Evolutionary conservation across 1,140 invertebrate genomes (phyloP).

Genomic region (Phthorimaea operculella): DNA sequence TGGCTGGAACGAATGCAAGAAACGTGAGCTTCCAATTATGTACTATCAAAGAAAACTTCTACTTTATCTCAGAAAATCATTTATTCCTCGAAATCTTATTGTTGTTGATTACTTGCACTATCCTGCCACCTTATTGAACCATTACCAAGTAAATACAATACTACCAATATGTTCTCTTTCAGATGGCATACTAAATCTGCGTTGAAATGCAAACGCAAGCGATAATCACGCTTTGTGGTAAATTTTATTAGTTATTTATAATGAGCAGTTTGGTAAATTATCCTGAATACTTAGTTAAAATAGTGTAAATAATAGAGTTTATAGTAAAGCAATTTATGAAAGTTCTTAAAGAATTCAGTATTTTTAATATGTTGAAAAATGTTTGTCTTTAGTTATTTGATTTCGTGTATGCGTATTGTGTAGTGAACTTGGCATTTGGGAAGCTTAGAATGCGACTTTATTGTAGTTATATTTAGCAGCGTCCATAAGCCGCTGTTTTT

Average conservation of each 20-base stretch:
- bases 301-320: slow-evolving; percentile 58
- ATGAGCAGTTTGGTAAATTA: slow-evolving; percentile 51
- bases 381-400: slow-evolving; percentile 37
- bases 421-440: slow-evolving; percentile 41
- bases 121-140: slow-evolving; percentile 13
- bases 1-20: slow-evolving; percentile 15
- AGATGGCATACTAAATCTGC: slow-evolving; percentile 24
- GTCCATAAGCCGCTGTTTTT: slow-evolving; percentile 13
- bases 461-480: slow-evolving; percentile 19
- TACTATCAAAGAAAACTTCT: too few species aligned
- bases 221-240: slow-evolving; percentile 19
- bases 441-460: slow-evolving; percentile 26
- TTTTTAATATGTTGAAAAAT: slow-evolving; percentile 49
- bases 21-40: background rate
- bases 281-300: slow-evolving; percentile 51
- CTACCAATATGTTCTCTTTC: slow-evolving; percentile 25
- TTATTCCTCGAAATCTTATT: too few species aligned
- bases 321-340: slow-evolving; percentile 39
- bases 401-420: slow-evolving; percentile 45
- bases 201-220: slow-evolving; percentile 12
- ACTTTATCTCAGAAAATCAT: too few species aligned
- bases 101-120: background rate
- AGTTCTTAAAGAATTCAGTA: slow-evolving; percentile 58
- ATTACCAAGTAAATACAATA: slow-evolving; percentile 8
- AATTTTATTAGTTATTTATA: slow-evolving; percentile 35